Conservation (phyloP, 1,140 invertebrate species). For the Ylistrum balloti region DNA sequence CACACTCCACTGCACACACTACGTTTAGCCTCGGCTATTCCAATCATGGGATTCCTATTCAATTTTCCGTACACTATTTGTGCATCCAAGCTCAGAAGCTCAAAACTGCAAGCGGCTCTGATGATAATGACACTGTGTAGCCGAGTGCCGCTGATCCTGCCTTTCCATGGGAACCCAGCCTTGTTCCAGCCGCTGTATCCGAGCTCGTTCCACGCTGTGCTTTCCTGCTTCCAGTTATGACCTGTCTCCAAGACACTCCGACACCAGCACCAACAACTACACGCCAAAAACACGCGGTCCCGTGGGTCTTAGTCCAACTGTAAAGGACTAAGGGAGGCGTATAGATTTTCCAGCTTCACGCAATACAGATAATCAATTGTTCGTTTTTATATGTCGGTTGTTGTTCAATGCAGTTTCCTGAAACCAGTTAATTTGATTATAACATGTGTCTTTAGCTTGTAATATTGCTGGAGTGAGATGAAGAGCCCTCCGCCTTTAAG, state of each 20-base stretch:
- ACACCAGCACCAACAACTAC: constrained; percentile 20
- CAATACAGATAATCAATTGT: neutral
- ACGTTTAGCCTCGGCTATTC: constrained; percentile 37
- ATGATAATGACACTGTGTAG: neutral
- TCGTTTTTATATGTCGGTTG: constrained; percentile 2
- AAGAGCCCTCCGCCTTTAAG: neutral
- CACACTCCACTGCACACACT: constrained; percentile 37
- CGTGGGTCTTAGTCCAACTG: neutral
- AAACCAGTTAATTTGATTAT: constrained; percentile 16
- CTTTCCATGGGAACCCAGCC: neutral
- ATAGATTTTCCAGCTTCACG: constrained; percentile 9
- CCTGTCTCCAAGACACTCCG: constrained; percentile 36
- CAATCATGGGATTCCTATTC: constrained; percentile 38
- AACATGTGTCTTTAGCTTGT: neutral
- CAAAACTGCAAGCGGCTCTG: constrained; percentile 31
- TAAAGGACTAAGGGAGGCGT: constrained; percentile 10
- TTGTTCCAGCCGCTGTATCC: constrained; percentile 28
- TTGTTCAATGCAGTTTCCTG: neutral
- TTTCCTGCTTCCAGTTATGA: constrained; percentile 7
- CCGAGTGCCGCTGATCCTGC: neutral
- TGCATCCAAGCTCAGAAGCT: constrained; percentile 37
- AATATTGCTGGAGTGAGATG: neutral
- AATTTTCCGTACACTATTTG: constrained; percentile 39
- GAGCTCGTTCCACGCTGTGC: constrained; percentile 3
- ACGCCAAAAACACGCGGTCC: neutral